Conservation (phyloP, 2,888 invertebrate genomes). For the Orthonevra nobilis region DNA sequence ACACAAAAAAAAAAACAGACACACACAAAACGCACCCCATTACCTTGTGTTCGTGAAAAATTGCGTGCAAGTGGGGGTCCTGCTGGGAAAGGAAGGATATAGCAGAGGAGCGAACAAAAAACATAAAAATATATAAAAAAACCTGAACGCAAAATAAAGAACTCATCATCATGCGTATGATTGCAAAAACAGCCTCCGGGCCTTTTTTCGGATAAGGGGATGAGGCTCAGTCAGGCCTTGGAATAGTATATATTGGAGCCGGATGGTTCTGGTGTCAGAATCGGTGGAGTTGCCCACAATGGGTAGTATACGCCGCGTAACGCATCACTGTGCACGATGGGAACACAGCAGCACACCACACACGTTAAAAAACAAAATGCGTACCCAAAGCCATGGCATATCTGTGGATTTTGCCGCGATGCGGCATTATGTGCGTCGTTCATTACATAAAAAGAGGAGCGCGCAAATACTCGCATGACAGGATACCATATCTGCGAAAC, state of each 20-base stretch:
- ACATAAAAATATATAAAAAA: constrained; percentile 60
- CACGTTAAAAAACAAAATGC: constrained; percentile 52
- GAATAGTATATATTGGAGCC: constrained; percentile 40
- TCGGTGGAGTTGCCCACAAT: constrained; percentile 9
- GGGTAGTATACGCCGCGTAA: constrained; percentile 29
- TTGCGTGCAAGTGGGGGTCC: constrained; percentile 27
- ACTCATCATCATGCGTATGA: constrained; percentile 70
- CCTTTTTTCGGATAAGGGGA: constrained; percentile 64
- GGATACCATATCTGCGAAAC: constrained; percentile 54
- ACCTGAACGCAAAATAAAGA: constrained; percentile 66
- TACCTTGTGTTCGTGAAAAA: constrained; percentile 45
- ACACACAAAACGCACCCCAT: not conserved
- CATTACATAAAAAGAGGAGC: constrained; percentile 63
- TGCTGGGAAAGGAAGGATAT: not conserved
- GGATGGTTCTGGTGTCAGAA: constrained; percentile 24
- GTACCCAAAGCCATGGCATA: constrained; percentile 58
- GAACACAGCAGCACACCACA: constrained; percentile 37
- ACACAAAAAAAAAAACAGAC: constrained; percentile 46
- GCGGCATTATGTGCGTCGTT: constrained; percentile 65
- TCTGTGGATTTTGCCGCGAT: constrained; percentile 44
- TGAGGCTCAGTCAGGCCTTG: constrained; percentile 61
- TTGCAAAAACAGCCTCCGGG: constrained; percentile 68
- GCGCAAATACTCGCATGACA: constrained; percentile 57
- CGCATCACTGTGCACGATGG: constrained; percentile 56
- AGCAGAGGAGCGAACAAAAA: constrained; percentile 42